Evolutionary conservation across 2,888 invertebrate genomes (phyloP).

Genomic region (Oeneis ivallda): DNA sequence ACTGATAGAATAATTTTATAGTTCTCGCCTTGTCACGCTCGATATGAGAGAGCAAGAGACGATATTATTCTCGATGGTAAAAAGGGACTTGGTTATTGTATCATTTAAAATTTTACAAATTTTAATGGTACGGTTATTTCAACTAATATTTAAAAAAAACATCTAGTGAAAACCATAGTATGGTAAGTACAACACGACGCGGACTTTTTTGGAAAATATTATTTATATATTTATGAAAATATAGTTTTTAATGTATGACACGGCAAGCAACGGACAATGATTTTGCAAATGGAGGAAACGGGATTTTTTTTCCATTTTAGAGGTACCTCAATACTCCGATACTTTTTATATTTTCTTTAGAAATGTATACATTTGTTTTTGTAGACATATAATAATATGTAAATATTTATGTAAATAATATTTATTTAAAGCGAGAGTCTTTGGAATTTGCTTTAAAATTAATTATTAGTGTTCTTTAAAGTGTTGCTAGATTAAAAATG

Average conservation of each 20-base stretch:
- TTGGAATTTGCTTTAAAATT: constrained; percentile 73
- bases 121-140: constrained; percentile 13
- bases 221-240: constrained; percentile 38
- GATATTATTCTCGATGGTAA: constrained; percentile 22
- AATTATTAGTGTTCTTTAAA: constrained; percentile 29
- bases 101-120: constrained; percentile 24
- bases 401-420: constrained; percentile 43
- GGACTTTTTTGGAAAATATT: constrained; percentile 29
- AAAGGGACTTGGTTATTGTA: constrained; percentile 23
- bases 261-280: constrained; percentile 42
- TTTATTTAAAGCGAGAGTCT: constrained; percentile 56
- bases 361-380: constrained; percentile 46
- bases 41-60: not conserved
- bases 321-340: constrained; percentile 65
- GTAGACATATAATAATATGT: constrained; percentile 41
- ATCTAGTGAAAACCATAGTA: constrained; percentile 27
- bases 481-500: constrained; percentile 34
- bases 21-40: constrained; percentile 12
- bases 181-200: constrained; percentile 37
- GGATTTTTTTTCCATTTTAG: constrained; percentile 44
- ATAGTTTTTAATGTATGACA: constrained; percentile 37
- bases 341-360: constrained; percentile 44
- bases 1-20: constrained; percentile 8
- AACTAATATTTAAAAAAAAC: constrained; percentile 24
- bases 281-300: constrained; percentile 31